Conservation (phyloP, 2,888 invertebrate genomes). For the Pemphredon lugubris region DNA sequence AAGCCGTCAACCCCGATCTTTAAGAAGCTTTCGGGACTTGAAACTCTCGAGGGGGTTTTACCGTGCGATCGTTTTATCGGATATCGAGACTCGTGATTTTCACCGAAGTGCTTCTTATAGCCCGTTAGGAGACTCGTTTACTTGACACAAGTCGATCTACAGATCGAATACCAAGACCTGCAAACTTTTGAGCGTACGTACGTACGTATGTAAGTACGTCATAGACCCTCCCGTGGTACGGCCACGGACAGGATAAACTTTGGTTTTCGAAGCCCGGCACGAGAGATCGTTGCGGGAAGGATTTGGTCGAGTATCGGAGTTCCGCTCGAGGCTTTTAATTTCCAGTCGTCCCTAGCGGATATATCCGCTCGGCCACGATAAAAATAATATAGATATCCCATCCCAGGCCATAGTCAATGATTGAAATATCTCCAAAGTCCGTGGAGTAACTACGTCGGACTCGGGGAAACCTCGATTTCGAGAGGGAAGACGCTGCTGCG, state of each 20-base stretch:
- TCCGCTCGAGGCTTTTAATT: neutral
- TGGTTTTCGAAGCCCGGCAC: conserved; percentile 18
- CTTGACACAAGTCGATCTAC: conserved; percentile 42
- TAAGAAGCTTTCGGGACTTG: conserved; percentile 46
- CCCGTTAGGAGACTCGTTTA: conserved; percentile 42
- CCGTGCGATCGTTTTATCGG: conserved; percentile 49
- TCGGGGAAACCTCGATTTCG: conserved; percentile 24
- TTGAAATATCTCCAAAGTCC: conserved; percentile 44
- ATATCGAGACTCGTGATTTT: conserved; percentile 48
- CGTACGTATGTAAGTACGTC: conserved; percentile 4
- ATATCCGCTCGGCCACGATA: neutral
- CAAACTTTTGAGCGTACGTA: conserved; percentile 25
- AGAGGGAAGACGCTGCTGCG: conserved; percentile 30
- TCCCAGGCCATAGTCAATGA: conserved; percentile 29
- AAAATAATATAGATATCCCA: neutral
- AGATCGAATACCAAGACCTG: conserved; percentile 32
- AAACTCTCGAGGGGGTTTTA: conserved; percentile 34
- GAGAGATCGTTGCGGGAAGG: conserved; percentile 10
- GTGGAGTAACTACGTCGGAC: conserved; percentile 36
- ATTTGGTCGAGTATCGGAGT: conserved; percentile 36
- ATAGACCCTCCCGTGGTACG: conserved; percentile 23
- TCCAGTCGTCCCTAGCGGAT: conserved; percentile 5
- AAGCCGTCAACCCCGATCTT: conserved; percentile 17
- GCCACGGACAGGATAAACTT: conserved; percentile 30
- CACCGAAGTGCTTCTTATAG: conserved; percentile 38